Evolutionary conservation across 2,797 vertebrate genomes (phyloP).

Genomic region (Spheniscus humboldti): DNA sequence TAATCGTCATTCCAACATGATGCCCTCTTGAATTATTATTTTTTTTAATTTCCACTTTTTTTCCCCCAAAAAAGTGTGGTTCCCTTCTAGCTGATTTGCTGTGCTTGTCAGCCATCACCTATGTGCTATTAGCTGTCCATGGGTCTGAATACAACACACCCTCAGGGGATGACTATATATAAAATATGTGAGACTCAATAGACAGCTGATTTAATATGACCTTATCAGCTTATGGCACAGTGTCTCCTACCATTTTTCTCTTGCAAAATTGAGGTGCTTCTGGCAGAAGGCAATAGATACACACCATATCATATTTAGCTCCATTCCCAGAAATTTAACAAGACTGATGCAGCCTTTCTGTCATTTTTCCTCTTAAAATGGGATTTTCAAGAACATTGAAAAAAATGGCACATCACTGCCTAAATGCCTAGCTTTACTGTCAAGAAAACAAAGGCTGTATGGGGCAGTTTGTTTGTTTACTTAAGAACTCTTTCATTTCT

Average conservation of each 20-base stretch:
- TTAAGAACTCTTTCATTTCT: background rate
- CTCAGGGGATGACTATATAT: slow-evolving; percentile 29
- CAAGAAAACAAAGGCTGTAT: background rate
- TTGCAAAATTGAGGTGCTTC: slow-evolving; percentile 47
- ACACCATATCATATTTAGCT: slow-evolving; percentile 39
- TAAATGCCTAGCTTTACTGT: background rate
- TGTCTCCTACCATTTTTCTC: slow-evolving; percentile 53
- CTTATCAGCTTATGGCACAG: slow-evolving; percentile 64
- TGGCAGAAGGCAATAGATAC: slow-evolving; percentile 59
- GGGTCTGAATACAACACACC: slow-evolving; percentile 7
- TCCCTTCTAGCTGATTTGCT: background rate
- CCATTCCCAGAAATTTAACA: slow-evolving; percentile 38
- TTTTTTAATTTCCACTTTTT: background rate
- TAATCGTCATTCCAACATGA: background rate
- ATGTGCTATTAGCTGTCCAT: background rate
- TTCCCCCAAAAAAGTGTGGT: background rate
- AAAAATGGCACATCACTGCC: background rate
- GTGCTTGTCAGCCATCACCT: slow-evolving; percentile 42
- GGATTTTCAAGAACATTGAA: background rate
- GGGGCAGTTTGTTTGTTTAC: background rate
- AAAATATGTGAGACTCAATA: slow-evolving; percentile 53
- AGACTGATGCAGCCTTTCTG: slow-evolving; percentile 19
- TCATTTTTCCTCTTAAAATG: background rate
- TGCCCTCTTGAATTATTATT: background rate
- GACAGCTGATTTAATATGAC: slow-evolving; percentile 68